Evolutionary conservation across 2,888 invertebrate species (phyloP), one percentile per base, ranked within the genome.

Genomic region (Tetropium fuscum): DNA sequence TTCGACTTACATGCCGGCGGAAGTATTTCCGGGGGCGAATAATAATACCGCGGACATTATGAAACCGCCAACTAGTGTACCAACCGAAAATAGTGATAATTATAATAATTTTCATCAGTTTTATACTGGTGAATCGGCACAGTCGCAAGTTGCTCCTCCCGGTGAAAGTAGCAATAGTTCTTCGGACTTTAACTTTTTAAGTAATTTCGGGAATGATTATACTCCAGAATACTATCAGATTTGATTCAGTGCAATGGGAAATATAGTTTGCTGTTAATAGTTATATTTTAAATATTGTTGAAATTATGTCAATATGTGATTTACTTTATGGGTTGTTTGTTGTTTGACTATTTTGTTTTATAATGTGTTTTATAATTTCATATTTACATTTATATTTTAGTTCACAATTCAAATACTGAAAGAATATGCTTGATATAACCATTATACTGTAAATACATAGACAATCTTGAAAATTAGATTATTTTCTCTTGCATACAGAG

Each of bases 111-210:
- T 88, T 79, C 89, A 89, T 68, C 90, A 90, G 76, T 90, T 89
- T 79, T 91, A 91, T 79, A 84, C 86, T 53, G 68, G 84, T 84
- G 58, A 84, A 82, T 58, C 85, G 74, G 70, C 75, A 40, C 74
- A 75, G 57, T 49, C 58, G 51, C 66, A 77, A 47, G 66, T 81
- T 56, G 65, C 77, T 34, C 78, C 82, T 32, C 80, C 87, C 15
- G 88, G 91, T 44, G 93, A 94, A 74, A 93, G 93, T 82, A 93
- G 93, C 72, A 94, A 94, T 80, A 93, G 93, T 79, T 94, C 94
- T n/a, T 94, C 95, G 20, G 95, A 95, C 82, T 95, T 95, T 83
- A 95, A 95, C 82, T 96, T 96, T 81, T 86, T 96, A 64, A 94
- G 94, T 83, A 95, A 93, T 80, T 85, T 95, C 77, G 94, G 95